Percentiles rank a stretch among this genome's conserved stretches.
Conservation (phyloP, 1,140 invertebrate species). For the Atta cephalotes region DNA sequence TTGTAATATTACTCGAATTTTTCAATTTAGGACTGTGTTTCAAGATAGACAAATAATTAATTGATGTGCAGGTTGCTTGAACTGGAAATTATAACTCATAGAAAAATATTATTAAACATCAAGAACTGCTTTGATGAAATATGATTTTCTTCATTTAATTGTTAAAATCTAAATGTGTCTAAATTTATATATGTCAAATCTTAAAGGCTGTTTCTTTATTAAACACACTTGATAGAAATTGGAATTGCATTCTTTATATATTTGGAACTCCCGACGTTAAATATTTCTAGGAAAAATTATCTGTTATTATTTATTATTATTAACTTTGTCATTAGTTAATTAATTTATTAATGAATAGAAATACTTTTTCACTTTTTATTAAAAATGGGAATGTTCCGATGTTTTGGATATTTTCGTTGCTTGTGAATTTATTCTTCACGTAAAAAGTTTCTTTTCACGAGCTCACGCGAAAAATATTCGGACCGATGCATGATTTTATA, state of each 20-base stretch:
- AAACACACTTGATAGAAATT: not conserved
- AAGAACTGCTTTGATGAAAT: too few relatives aligned
- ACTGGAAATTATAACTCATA: too few relatives aligned
- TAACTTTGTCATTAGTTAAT: not conserved
- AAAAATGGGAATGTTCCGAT: not conserved
- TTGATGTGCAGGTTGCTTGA: too few relatives aligned
- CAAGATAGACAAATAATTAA: too few relatives aligned
- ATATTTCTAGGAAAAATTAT: not conserved
- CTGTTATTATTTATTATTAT: constrained; percentile 1
- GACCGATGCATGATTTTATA: not conserved
- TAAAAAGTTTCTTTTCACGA: too few relatives aligned
- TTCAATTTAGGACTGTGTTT: too few relatives aligned
- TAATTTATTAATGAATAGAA: not conserved
- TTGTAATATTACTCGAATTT: too few relatives aligned
- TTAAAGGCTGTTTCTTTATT: not conserved
- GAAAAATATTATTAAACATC: too few relatives aligned
- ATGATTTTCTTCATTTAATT: too few relatives aligned
- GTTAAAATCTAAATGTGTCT: not conserved
- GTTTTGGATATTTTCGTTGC: too few relatives aligned
- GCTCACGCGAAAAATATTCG: not conserved
- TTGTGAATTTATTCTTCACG: not conserved
- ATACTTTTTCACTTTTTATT: not conserved
- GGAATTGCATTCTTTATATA: not conserved
- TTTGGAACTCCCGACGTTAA: not conserved
- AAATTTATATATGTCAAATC: not conserved